Evolutionary conservation across 2,797 vertebrate species (phyloP).

Genomic region (Benthosema pterotum): DNA sequence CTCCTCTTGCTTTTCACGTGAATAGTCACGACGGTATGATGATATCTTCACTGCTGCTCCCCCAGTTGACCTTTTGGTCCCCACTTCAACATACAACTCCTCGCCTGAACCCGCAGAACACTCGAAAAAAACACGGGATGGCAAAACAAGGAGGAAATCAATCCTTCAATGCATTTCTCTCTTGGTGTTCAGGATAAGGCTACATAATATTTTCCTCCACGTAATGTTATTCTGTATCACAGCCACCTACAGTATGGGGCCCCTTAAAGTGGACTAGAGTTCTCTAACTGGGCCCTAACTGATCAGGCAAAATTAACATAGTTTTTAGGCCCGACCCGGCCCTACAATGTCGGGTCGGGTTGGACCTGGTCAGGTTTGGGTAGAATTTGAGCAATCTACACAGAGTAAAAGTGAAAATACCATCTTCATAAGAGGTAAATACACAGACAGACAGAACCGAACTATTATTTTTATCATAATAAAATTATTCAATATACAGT

Average conservation of each 20-base stretch:
- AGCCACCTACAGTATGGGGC: constrained; percentile 5
- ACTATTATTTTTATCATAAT: too few species aligned
- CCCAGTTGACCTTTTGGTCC: constrained; percentile 18
- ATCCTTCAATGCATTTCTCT: constrained; percentile 16
- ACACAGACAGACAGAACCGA: too few species aligned
- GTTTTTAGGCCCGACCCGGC: too few species aligned
- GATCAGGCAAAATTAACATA: too few species aligned
- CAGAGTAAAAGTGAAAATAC: too few species aligned
- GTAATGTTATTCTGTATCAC: constrained; percentile 21
- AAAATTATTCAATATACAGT: too few species aligned
- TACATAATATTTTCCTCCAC: neutral
- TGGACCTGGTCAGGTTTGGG: too few species aligned
- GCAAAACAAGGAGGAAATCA: constrained; percentile 39
- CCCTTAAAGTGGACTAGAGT: too few species aligned
- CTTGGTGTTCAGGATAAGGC: constrained; percentile 4
- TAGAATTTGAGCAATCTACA: too few species aligned
- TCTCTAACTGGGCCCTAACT: too few species aligned
- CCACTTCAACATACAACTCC: neutral
- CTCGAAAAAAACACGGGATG: constrained; percentile 41
- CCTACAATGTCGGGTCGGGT: too few species aligned
- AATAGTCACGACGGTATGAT: constrained; percentile 34
- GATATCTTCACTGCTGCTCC: constrained; percentile 46
- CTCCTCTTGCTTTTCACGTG: constrained; percentile 33
- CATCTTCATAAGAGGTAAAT: too few species aligned
- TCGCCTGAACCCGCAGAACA: constrained; percentile 10